Conservation (phyloP, 2,113 vertebrate genomes). For the Phylloscopus trochiloides region DNA sequence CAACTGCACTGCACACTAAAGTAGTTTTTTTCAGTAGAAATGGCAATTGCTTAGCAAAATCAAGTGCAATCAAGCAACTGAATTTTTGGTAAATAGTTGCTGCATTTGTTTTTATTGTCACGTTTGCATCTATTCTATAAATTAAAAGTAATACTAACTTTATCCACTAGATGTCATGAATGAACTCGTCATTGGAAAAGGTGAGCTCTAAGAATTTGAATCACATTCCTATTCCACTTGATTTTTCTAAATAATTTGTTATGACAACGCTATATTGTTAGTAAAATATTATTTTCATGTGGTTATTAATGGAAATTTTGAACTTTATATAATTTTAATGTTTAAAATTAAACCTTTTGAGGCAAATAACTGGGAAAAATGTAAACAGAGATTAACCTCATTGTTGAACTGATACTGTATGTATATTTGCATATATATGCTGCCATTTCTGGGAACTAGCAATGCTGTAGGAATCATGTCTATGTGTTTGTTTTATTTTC, state of each 20-base stretch:
- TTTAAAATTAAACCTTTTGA: background rate
- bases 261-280: background rate
- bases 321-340: background rate
- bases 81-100: background rate
- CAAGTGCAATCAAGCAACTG: background rate
- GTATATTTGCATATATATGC: background rate
- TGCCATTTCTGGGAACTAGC: background rate
- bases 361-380: background rate
- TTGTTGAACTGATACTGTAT: background rate
- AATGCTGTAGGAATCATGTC: background rate
- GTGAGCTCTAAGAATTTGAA: background rate
- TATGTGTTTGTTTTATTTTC: background rate
- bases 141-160: background rate
- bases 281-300: background rate
- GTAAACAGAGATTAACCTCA: background rate
- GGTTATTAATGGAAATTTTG: background rate
- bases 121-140: background rate
- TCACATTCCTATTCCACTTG: background rate
- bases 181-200: background rate
- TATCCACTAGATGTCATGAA: conserved; percentile 32
- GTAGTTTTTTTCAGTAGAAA: background rate
- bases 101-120: background rate
- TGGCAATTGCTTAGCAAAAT: background rate
- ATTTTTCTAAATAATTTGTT: background rate
- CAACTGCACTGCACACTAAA: background rate